Evolutionary conservation across 1,140 invertebrate species (phyloP).

Genomic region (Trachymyrmex cornetzi): DNA sequence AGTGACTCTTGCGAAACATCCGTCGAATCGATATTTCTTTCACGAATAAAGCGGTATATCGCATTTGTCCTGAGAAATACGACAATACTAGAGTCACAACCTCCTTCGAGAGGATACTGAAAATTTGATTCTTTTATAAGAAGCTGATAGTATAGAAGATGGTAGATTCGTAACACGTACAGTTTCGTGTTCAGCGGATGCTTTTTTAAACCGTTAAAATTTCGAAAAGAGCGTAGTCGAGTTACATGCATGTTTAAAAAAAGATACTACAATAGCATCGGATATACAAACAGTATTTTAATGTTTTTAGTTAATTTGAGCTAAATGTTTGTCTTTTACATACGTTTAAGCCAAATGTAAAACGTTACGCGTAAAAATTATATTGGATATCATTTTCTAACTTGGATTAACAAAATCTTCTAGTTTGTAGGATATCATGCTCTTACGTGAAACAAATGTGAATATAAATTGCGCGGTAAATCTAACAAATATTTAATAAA

Average conservation of each 20-base stretch:
- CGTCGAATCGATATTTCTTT: conserved; percentile 64
- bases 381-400: neutral
- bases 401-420: neutral
- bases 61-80: conserved; percentile 42
- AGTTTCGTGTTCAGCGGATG: neutral
- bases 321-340: neutral
- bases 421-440: neutral
- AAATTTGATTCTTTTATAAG: conserved; percentile 29
- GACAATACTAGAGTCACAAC: neutral
- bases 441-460: neutral
- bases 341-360: neutral
- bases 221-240: neutral
- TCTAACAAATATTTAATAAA: neutral
- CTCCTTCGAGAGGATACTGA: neutral
- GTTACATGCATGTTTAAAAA: neutral
- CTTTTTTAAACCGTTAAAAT: neutral
- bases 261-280: neutral
- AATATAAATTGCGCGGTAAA: neutral
- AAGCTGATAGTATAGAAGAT: neutral
- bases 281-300: neutral
- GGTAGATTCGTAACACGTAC: neutral
- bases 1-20: conserved; percentile 73
- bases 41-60: conserved; percentile 28
- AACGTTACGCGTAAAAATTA: neutral
- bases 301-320: neutral